These are phyloP conservation scores for Unio pictorum DNA, from an alignment of 2,888 invertebrate species.

Conservation along the genomic window DNA sequence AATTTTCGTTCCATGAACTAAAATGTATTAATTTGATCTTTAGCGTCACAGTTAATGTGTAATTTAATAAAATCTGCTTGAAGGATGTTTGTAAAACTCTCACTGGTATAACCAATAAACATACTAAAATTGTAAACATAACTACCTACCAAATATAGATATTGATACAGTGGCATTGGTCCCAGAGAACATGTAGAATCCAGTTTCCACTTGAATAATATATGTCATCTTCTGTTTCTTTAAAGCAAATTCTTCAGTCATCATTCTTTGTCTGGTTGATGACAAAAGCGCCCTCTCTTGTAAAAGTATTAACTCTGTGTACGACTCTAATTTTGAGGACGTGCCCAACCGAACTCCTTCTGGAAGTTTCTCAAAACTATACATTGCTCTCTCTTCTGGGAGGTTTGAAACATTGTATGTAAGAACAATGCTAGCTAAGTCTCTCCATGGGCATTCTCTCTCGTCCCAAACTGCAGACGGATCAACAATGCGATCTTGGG, in stretches of 20 bases:
- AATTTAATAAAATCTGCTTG: too few species aligned
- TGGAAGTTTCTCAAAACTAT: constrained; percentile 15
- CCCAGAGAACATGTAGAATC: constrained; percentile 31
- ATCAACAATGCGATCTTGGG: constrained; percentile 4
- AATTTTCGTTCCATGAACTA: too few species aligned
- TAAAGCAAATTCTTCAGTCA: constrained; percentile 9
- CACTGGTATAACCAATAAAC: too few species aligned
- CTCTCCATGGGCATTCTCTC: constrained; percentile 23
- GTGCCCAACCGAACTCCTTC: constrained; percentile 11
- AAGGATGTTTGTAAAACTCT: too few species aligned
- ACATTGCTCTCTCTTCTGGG: constrained; percentile 19
- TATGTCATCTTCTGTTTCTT: constrained; percentile 20
- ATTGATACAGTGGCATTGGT: constrained; percentile 33
- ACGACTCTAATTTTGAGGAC: constrained; percentile 15
- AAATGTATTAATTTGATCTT: too few species aligned
- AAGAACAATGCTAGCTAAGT: constrained; percentile 19
- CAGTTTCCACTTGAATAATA: constrained; percentile 34
- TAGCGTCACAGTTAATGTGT: too few species aligned
- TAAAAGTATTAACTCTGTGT: constrained; percentile 20
- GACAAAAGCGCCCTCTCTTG: constrained; percentile 27
- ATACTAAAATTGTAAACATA: too few species aligned
- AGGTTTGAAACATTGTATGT: constrained; percentile 29
- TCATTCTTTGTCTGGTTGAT: constrained; percentile 15
- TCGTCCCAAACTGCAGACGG: constrained; percentile 24
- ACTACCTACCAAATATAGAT: constrained; percentile 19